Percentiles rank a stretch among this genome's conserved stretches.
Evolutionary conservation across 2,888 invertebrate species (phyloP).

Genomic region (Ennomos fuscantarius): DNA sequence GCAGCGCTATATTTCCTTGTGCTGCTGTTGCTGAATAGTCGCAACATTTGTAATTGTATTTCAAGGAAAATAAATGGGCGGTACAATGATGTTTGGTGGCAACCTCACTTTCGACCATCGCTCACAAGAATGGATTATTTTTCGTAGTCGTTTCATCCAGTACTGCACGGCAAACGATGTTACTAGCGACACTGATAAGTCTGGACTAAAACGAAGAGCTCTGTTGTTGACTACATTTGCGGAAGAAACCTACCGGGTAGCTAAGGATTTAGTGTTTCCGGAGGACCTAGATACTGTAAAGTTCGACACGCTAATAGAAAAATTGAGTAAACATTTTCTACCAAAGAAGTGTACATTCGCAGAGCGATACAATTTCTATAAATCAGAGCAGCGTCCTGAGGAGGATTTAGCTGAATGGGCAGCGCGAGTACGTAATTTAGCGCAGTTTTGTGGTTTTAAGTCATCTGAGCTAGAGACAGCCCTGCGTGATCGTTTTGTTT

Average conservation of each 20-base stretch:
- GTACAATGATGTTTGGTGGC: too few species aligned
- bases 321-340: conserved; percentile 9
- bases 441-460: too few species aligned
- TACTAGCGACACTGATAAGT: conserved; percentile 25
- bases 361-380: conserved; percentile 26
- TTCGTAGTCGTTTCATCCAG: conserved; percentile 18
- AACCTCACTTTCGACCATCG: conserved; percentile 23
- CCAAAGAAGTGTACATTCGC: too few species aligned
- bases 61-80: too few species aligned
- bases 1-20: too few species aligned
- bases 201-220: conserved; percentile 31
- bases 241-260: conserved; percentile 38
- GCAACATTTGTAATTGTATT: too few species aligned
- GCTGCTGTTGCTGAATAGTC: too few species aligned
- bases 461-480: too few species aligned
- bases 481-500: too few species aligned
- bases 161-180: conserved; percentile 27
- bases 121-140: conserved; percentile 16
- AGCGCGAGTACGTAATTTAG: too few species aligned
- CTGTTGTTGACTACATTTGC: conserved; percentile 34
- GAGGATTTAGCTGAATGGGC: conserved; percentile 26
- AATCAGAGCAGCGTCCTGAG: conserved; percentile 22
- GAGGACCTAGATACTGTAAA: conserved; percentile 9
- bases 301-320: background rate
- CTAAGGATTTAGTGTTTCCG: conserved; percentile 31